Percentiles rank a stretch among this genome's conserved stretches.
Conservation (phyloP, 2,888 invertebrate genomes). For the Ischnura elegans region DNA sequence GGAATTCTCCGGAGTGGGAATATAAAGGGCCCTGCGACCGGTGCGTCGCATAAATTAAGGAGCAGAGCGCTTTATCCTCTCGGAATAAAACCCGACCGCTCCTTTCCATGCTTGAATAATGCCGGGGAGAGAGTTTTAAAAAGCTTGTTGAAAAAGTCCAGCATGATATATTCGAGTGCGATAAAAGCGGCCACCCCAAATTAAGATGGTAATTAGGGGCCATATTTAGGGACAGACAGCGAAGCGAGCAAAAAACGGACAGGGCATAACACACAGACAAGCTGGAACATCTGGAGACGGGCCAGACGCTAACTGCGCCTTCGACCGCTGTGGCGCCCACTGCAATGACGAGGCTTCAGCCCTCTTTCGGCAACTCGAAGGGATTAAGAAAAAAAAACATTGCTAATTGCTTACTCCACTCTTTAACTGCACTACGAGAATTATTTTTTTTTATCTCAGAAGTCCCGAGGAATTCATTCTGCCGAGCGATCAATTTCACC, state of each 20-base stretch:
- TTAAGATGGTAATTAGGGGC: slow-evolving; percentile 17
- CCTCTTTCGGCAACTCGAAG: background rate
- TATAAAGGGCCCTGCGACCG: too few relatives aligned
- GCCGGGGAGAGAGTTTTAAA: background rate
- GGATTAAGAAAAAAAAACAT: background rate
- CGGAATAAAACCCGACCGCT: background rate
- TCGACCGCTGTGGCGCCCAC: too few relatives aligned
- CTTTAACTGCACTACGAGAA: too few relatives aligned
- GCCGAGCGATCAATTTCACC: too few relatives aligned
- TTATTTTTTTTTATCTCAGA: too few relatives aligned
- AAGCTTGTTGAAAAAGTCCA: background rate
- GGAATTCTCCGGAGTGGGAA: background rate
- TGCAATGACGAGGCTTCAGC: too few relatives aligned
- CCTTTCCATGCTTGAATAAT: slow-evolving; percentile 17
- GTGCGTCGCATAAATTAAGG: background rate
- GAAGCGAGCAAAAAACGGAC: background rate
- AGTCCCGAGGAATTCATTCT: too few relatives aligned
- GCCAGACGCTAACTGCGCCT: too few relatives aligned
- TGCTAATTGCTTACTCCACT: background rate
- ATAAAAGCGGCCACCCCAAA: background rate
- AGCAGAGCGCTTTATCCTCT: background rate
- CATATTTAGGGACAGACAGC: slow-evolving; percentile 9
- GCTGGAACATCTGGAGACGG: background rate
- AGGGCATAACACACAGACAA: too few relatives aligned
- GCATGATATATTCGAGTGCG: background rate